phyloP scores from a whole-genome alignment of 2,113 vertebrate species.

The Triplophysa rosa region DNA sequence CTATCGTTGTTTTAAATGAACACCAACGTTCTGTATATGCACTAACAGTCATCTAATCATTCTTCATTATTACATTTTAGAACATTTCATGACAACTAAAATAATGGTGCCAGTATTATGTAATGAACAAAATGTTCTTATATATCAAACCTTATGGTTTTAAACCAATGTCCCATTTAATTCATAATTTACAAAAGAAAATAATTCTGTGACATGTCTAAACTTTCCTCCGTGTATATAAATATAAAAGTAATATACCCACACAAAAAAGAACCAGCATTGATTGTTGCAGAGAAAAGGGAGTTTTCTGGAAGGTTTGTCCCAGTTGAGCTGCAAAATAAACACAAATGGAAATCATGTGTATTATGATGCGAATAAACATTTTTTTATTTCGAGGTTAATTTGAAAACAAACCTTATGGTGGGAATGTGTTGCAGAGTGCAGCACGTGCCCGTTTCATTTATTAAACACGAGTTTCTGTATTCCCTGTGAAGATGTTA shows the following conservation, averaged over 20 bases:
- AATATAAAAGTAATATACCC: constrained; percentile 55
- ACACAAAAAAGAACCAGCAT: constrained; percentile 73
- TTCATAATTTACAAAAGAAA: too few species aligned
- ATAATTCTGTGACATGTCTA: too few species aligned
- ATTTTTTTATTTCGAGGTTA: not conserved
- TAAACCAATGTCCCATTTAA: too few species aligned
- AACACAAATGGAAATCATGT: constrained; percentile 26
- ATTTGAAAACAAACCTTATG: constrained; percentile 69
- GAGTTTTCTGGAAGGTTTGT: constrained; percentile 68
- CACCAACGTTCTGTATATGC: too few species aligned
- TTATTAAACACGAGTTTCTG: constrained; percentile 61
- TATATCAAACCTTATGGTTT: too few species aligned
- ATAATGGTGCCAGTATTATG: too few species aligned
- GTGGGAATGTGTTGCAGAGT: constrained; percentile 58
- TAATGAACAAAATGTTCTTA: too few species aligned
- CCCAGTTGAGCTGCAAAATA: constrained; percentile 70
- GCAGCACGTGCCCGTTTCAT: constrained; percentile 67
- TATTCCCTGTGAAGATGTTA: constrained; percentile 59
- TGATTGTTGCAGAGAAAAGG: constrained; percentile 74
- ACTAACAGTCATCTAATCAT: too few species aligned
- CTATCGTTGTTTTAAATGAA: not conserved
- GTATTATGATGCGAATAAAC: too few species aligned
- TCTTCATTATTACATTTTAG: too few species aligned
- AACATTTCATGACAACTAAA: too few species aligned
- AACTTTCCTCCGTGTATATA: too few species aligned